A percentile compares a stretch with the other conserved stretches of the same genome.
phyloP scores from a whole-genome alignment of 2,888 invertebrate genomes.

The Galerucella pusilla region DNA sequence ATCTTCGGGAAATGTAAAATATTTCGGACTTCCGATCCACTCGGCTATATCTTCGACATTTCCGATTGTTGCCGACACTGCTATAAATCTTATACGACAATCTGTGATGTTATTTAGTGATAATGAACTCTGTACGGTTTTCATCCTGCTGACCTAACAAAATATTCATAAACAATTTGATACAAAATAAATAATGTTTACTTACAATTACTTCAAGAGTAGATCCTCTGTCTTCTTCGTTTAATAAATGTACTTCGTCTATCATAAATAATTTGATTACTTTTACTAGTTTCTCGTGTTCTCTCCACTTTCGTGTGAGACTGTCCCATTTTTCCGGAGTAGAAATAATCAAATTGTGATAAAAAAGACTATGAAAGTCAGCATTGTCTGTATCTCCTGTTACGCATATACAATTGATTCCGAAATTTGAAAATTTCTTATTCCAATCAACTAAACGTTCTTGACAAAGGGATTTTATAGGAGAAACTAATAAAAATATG shows the following conservation, averaged over 20 bases:
- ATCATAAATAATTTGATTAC: slow-evolving; percentile 76
- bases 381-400: slow-evolving; percentile 81
- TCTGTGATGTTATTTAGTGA: slow-evolving; percentile 22
- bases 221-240: slow-evolving; percentile 78
- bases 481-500: slow-evolving; percentile 73
- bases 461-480: slow-evolving; percentile 81
- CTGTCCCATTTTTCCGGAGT: slow-evolving; percentile 91
- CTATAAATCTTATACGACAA: slow-evolving; percentile 72
- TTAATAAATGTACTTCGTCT: slow-evolving; percentile 83
- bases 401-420: slow-evolving; percentile 74
- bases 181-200: slow-evolving; percentile 8
- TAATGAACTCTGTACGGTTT: slow-evolving; percentile 71
- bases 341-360: slow-evolving; percentile 76
- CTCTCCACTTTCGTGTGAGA: slow-evolving; percentile 79
- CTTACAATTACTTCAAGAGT: slow-evolving; percentile 82
- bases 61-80: slow-evolving; percentile 82
- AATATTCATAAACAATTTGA: not conserved
- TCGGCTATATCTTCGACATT: slow-evolving; percentile 80
- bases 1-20: slow-evolving; percentile 76
- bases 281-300: slow-evolving; percentile 72
- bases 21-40: slow-evolving; percentile 75
- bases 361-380: slow-evolving; percentile 66
- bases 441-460: slow-evolving; percentile 81
- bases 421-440: slow-evolving; percentile 73
- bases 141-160: slow-evolving; percentile 73